Percentiles rank a stretch among this genome's conserved stretches.
Evolutionary conservation across 2,888 invertebrate genomes (phyloP).

Genomic region (Philereme vetulata): DNA sequence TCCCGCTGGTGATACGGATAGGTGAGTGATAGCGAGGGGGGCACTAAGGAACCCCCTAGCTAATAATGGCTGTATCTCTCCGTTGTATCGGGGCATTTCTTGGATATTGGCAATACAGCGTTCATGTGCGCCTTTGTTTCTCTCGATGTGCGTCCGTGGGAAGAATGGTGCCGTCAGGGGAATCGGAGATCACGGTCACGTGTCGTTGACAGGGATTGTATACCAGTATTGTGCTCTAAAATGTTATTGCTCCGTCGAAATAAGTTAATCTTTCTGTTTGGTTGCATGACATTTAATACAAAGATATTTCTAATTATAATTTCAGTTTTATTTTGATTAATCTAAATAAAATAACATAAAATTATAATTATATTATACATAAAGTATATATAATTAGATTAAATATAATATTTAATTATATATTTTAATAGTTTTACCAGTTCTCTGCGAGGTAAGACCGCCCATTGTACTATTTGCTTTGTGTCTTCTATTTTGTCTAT

Average conservation of each 20-base stretch:
- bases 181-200: constrained; percentile 32
- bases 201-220: constrained; percentile 31
- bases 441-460: too few relatives aligned
- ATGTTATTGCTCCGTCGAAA: constrained; percentile 13
- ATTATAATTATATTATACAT: too few relatives aligned
- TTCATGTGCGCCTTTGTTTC: constrained; percentile 78
- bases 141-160: constrained; percentile 56
- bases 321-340: too few relatives aligned
- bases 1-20: constrained; percentile 72
- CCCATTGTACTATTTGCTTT: too few relatives aligned
- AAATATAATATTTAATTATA: too few relatives aligned
- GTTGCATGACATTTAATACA: too few relatives aligned
- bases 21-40: constrained; percentile 81
- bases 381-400: too few relatives aligned
- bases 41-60: constrained; percentile 74
- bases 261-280: constrained; percentile 1
- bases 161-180: constrained; percentile 31
- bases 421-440: too few relatives aligned
- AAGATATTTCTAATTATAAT: neutral
- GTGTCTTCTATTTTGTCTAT: too few relatives aligned
- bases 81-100: constrained; percentile 77
- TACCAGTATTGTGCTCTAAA: constrained; percentile 18
- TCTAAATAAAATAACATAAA: too few relatives aligned
- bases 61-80: constrained; percentile 77
- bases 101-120: constrained; percentile 81